Evolutionary conservation across 2,888 invertebrate genomes (phyloP).

Genomic region (Poecilobothrus nobilitatus): DNA sequence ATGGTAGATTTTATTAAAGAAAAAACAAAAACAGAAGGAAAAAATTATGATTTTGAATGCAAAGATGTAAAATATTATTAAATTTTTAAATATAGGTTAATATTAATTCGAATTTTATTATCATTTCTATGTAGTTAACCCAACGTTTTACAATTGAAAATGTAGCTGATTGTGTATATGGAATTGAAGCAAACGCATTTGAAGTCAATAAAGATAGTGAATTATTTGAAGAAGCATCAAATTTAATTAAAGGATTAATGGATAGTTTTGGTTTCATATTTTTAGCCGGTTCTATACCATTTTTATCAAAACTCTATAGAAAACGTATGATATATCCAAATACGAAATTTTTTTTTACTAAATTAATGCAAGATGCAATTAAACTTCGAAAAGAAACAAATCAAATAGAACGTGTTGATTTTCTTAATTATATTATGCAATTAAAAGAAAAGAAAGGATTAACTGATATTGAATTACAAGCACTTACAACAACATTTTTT

Average conservation of each 20-base stretch:
- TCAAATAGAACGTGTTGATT: slow-evolving; percentile 33
- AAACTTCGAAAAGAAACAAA: slow-evolving; percentile 27
- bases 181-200: slow-evolving; percentile 43
- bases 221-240: slow-evolving; percentile 32
- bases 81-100: not conserved
- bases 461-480: slow-evolving; percentile 26
- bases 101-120: not conserved
- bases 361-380: slow-evolving; percentile 31
- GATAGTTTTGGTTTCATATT: no score
- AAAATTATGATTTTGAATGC: slow-evolving; percentile 38
- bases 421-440: slow-evolving; percentile 36
- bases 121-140: slow-evolving; percentile 28
- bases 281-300: not conserved
- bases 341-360: slow-evolving; percentile 49
- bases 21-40: slow-evolving; percentile 28
- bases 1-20: slow-evolving; percentile 42
- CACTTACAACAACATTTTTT: slow-evolving; percentile 38
- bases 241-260: slow-evolving; percentile 30
- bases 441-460: slow-evolving; percentile 33
- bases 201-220: slow-evolving; percentile 27
- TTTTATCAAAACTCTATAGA: slow-evolving; percentile 27
- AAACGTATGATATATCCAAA: slow-evolving; percentile 38
- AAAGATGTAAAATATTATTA: slow-evolving; percentile 35
- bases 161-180: slow-evolving; percentile 45
- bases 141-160: slow-evolving; percentile 43